These are phyloP conservation scores for Dolichoris vasculosae DNA, from an alignment of 1,140 invertebrate genomes.

Conservation along the genomic window DNA sequence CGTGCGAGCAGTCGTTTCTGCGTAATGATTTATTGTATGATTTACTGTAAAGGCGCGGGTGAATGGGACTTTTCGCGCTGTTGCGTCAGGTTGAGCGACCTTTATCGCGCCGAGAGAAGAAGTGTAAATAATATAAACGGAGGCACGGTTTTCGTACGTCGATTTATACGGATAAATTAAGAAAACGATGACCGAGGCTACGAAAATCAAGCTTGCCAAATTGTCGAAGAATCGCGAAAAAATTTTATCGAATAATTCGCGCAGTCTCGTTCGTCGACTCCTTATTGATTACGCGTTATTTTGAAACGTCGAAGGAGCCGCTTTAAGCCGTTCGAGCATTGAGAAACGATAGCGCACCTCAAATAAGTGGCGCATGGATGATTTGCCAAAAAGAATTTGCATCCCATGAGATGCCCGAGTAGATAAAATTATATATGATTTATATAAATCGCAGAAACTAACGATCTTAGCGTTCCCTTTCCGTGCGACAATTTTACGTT, in stretches of 20 bases:
- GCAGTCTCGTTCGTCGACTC: background rate
- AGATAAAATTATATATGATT: slow-evolving; percentile 13
- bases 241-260: background rate
- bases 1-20: background rate
- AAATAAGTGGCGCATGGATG: background rate
- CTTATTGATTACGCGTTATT: background rate
- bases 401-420: background rate
- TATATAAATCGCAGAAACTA: slow-evolving; percentile 12
- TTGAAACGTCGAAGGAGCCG: background rate
- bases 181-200: background rate
- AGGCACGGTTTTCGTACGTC: too few relatives aligned
- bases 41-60: background rate
- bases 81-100: background rate
- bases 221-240: background rate
- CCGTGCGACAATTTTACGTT: slow-evolving; percentile 21
- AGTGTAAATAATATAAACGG: background rate
- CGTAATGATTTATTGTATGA: slow-evolving; percentile 28
- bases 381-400: background rate
- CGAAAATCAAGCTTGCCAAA: background rate
- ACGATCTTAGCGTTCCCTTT: background rate
- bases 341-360: background rate
- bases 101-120: background rate
- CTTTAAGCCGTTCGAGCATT: background rate
- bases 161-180: too few relatives aligned
- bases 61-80: background rate